A percentile compares a stretch with the other conserved stretches of the same genome.
These are phyloP conservation scores for Epistrophe grossulariae DNA, from an alignment of 2,888 invertebrate species.

Conservation along the genomic window DNA sequence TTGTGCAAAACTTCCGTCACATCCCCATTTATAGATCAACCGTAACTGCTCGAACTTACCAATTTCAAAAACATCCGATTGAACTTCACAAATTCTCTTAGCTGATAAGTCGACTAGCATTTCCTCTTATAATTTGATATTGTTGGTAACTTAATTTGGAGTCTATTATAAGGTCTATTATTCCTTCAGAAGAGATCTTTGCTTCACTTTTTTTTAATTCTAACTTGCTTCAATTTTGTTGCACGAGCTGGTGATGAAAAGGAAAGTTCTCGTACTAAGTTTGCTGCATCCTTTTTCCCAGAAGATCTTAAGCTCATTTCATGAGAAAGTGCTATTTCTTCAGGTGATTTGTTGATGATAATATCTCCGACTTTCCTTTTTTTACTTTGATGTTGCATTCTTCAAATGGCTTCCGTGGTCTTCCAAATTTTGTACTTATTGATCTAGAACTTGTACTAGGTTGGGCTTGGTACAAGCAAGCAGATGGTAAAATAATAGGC, in stretches of 20 bases:
- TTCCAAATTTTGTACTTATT: neutral
- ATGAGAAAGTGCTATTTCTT: neutral
- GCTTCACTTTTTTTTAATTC: neutral
- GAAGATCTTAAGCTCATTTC: neutral
- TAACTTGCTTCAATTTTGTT: neutral
- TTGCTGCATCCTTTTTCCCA: neutral
- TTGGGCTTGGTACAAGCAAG: neutral
- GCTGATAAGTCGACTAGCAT: too few relatives aligned
- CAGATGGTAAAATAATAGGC: neutral
- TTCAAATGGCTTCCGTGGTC: neutral
- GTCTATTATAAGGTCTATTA: neutral
- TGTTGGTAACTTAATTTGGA: neutral
- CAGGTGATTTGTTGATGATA: neutral
- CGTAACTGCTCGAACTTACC: too few relatives aligned
- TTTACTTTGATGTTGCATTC: neutral
- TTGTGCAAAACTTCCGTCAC: too few relatives aligned
- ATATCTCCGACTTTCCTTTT: neutral
- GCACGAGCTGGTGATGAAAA: neutral
- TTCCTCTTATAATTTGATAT: neutral
- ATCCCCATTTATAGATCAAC: too few relatives aligned
- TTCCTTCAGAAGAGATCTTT: neutral
- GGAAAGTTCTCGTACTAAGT: neutral
- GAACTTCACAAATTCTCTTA: too few relatives aligned
- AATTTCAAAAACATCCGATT: too few relatives aligned
- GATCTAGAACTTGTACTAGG: neutral